phyloP scores from a whole-genome alignment of 2,797 vertebrate species.

The Gastrophryne carolinensis region DNA sequence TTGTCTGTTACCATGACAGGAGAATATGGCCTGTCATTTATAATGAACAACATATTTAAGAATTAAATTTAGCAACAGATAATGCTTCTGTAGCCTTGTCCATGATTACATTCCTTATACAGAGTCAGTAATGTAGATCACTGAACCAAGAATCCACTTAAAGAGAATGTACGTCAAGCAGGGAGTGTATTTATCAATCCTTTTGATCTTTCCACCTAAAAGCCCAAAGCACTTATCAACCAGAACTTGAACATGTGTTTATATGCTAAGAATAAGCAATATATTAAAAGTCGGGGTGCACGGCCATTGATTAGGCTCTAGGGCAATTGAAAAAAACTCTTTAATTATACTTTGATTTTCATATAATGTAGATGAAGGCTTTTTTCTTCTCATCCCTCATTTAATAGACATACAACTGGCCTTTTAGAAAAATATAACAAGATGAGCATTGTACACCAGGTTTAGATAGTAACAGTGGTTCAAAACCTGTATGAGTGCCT shows the following conservation, averaged over 20 bases:
- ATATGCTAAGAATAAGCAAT: background rate
- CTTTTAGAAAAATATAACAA: too few relatives aligned
- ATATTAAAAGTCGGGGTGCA: background rate
- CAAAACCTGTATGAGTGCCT: too few relatives aligned
- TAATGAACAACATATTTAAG: constrained; percentile 6
- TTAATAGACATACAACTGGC: too few relatives aligned
- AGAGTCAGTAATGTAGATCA: constrained; percentile 35
- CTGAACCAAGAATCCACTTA: constrained; percentile 12
- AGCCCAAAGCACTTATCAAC: background rate
- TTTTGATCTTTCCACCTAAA: background rate
- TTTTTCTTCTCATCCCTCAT: too few relatives aligned
- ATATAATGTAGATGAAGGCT: too few relatives aligned
- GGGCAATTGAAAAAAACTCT: background rate
- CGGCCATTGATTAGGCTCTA: background rate
- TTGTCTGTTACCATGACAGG: too few relatives aligned
- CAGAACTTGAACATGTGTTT: background rate
- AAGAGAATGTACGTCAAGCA: background rate
- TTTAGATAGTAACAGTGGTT: too few relatives aligned
- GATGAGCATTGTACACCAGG: too few relatives aligned
- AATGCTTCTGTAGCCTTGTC: constrained; percentile 1
- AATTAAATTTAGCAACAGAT: constrained; percentile 6
- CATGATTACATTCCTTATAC: constrained; percentile 24
- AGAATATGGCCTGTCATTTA: constrained; percentile 4
- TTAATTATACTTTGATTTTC: background rate
- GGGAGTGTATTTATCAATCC: constrained; percentile 16